Conservation (phyloP, 2,797 vertebrate genomes). For the Phoeniculus purpureus region DNA sequence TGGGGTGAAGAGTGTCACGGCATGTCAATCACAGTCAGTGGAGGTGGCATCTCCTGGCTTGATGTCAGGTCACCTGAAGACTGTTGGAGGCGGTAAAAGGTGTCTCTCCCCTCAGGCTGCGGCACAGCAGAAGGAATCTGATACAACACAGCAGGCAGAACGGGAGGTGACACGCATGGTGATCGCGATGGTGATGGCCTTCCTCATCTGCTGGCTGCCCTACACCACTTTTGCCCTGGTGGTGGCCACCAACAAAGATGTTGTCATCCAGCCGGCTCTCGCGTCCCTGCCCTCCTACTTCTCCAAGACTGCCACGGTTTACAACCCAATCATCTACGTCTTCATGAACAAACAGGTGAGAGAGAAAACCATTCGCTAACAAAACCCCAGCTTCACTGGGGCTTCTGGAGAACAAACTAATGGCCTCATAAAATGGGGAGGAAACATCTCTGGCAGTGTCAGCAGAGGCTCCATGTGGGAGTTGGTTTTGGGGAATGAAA, state of each 20-base stretch:
- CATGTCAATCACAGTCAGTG: background rate
- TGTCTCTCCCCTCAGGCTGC: background rate
- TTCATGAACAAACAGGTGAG: constrained; percentile 77
- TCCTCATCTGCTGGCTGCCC: constrained; percentile 74
- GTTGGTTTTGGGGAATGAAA: background rate
- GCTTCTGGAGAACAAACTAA: background rate
- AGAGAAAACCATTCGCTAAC: accelerated
- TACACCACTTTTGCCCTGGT: constrained; percentile 67
- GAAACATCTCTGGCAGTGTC: accelerated
- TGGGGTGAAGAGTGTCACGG: accelerated
- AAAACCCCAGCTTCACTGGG: background rate
- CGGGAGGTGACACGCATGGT: constrained; percentile 69
- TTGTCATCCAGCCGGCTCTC: constrained; percentile 49
- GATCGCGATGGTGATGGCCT: constrained; percentile 69
- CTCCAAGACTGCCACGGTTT: constrained; percentile 70
- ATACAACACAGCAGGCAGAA: constrained; percentile 59
- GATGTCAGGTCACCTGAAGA: background rate
- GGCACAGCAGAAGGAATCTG: constrained; percentile 35
- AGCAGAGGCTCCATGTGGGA: accelerated
- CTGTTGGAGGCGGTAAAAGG: background rate
- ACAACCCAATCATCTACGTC: constrained; percentile 73
- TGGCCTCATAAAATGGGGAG: background rate
- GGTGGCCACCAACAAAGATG: constrained; percentile 60
- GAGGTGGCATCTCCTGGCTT: background rate
- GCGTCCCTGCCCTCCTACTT: constrained; percentile 74